Base-by-base conservation (phyloP, 1,140 invertebrate species). In the Drosophila watanabei region DNA sequence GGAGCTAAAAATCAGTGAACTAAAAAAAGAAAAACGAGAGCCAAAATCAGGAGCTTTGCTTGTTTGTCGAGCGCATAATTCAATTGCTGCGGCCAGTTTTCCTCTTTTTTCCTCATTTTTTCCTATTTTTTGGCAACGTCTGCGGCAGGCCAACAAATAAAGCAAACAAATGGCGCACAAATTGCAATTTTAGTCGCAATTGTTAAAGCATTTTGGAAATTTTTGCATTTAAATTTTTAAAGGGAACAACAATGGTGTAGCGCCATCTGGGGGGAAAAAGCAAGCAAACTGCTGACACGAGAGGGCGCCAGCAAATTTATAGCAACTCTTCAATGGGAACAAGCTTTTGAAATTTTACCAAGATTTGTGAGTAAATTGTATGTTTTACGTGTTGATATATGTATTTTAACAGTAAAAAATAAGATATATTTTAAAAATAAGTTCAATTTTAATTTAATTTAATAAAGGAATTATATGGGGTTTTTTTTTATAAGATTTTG, bases 11-110 rank as follows among this genome's bases (percentile, higher is more conserved):
- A n/a, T 56, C 54, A 56, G 33, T 39, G 54, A 56, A 59, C 37
- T 52, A 35, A 52, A 71, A 71, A 39, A 33, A 5, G 37, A 20
- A 28, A 24, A 30, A 24, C 24, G 18, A 45, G 20, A 11, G 18
- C 3, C 14, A 30, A 56, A 45, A 35, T 28, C 52, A 24, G 18
- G 13, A 49, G 32, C 64, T 49, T 62, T 58, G 63, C 64, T 60
- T 83, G 80, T 75, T 79, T 82, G 75, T 61, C 65, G 52, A 66
- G 58, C 65, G 61, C 80, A 83, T 83, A 83, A 83, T 83, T 83
- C 76, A 83, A 83, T 83, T 83, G 70, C 41, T 61, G 69, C 66
- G 61, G 60, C 64, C 69, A 45, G 52, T 73, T 81, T 37, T 9
- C 13, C 4, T 32, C 7, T 13, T 13, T 62, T 79, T 61, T 32